Base-by-base conservation (phyloP, 2,797 vertebrate genomes). In the Chaenodraco wilsoni region DNA sequence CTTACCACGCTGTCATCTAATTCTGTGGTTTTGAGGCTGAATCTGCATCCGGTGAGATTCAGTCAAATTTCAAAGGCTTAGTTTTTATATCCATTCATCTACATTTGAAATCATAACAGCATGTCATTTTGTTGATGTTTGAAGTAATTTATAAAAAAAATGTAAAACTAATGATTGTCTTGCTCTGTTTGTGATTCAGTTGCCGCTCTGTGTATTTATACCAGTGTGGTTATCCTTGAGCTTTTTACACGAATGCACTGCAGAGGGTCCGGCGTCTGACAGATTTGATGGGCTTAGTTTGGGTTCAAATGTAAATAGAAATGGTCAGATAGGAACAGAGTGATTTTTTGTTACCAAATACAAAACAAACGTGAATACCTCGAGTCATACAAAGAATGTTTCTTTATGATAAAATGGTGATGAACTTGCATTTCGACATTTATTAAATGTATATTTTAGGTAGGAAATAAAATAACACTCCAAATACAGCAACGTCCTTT, bases 61-160 rank as follows among this genome's bases (percentile, higher is more conserved):
- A 72, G 54, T 43, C 48, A 69, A 59, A 55, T 41, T 55, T 62
- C 21, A 82, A 63, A 19, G 59, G 19, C 69, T 78, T 55, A 50
- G 31, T 84, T 82, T 78, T 73, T 72, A 76, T 81, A 72, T 62
- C 23, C 12, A 23, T 45, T 61, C 27, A 69, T 87, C 59, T n/a
- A 63, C 80, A 86, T 83, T 69, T 85, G 55, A 79, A 84, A 79
- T 44, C 45, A 44, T 75, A 52, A 79, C 65, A 67, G 72, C 69
- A 75, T 63, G 69, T 65, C 65, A 82, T 88, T 87, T 81, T 86
- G 77, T 90, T 85, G 37, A 81, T 79, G 72, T 88, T 60, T 86
- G 77, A 84, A 71, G 81, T 93, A 91, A 93, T 93, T 93, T 93
- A 90, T 89, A 88, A 91, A 88, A 91, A 87, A 84, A 80, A 58